Evolutionary conservation across 2,888 invertebrate genomes (phyloP).

Genomic region (Ichneumoninae sp.): DNA sequence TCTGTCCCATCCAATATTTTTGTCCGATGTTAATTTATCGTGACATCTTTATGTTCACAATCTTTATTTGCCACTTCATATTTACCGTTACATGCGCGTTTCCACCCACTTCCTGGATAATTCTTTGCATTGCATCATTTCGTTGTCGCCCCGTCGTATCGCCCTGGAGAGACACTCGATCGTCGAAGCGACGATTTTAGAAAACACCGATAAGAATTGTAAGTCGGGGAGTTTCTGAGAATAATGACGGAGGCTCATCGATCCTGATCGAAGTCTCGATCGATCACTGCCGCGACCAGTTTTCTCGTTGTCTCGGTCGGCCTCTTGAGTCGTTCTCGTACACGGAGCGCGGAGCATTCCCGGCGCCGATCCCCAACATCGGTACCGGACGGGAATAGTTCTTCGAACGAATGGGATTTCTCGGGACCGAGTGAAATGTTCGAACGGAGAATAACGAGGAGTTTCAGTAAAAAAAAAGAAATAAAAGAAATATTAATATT

Average conservation of each 20-base stretch:
- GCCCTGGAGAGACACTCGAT: background rate
- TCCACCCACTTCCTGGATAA: constrained; percentile 1
- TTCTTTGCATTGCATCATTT: background rate
- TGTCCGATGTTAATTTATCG: background rate
- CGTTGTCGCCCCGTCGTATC: background rate
- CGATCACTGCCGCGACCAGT: constrained; percentile 40
- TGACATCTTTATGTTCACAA: background rate
- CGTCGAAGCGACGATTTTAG: background rate
- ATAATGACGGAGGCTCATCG: constrained; percentile 5
- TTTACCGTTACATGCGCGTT: background rate
- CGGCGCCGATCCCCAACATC: background rate
- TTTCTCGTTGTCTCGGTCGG: constrained; percentile 20
- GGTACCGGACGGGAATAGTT: background rate
- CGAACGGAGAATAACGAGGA: background rate
- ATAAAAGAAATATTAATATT: background rate
- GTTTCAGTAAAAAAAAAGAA: background rate
- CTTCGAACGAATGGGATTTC: constrained; percentile 1
- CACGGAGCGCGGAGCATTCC: background rate
- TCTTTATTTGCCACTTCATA: background rate
- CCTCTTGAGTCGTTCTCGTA: background rate
- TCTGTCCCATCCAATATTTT: background rate
- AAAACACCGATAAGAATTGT: background rate
- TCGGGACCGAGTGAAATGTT: background rate
- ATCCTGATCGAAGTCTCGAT: constrained; percentile 28
- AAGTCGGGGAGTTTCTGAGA: background rate